phyloP scores from a whole-genome alignment of 2,113 vertebrate genomes.

The Anarhynchus alexandrinus region DNA sequence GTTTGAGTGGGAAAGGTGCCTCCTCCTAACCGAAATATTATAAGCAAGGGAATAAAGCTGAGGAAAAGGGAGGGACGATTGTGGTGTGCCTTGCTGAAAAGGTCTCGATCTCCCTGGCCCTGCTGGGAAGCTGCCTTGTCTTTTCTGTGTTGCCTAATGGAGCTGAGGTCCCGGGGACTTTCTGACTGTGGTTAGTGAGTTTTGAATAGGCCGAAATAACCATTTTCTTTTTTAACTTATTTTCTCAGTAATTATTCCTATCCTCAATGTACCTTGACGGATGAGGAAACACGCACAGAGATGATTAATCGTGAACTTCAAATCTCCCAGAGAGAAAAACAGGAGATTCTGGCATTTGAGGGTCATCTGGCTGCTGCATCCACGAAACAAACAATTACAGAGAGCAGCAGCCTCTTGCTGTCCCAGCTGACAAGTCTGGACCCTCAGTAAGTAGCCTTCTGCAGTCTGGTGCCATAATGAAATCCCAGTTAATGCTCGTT shows the following conservation, averaged over 20 bases:
- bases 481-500: background rate
- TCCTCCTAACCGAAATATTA: background rate
- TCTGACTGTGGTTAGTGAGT: background rate
- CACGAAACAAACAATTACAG: constrained; percentile 97
- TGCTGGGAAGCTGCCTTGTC: background rate
- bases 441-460: constrained; percentile 83
- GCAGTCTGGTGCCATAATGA: background rate
- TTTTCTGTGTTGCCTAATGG: accelerated
- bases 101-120: background rate
- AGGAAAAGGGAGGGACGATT: background rate
- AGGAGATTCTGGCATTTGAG: constrained; percentile 97
- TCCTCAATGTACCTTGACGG: constrained; percentile 92
- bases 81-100: background rate
- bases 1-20: background rate
- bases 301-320: constrained; percentile 95
- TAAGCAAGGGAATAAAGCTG: background rate
- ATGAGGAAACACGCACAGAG: constrained; percentile 93
- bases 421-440: constrained; percentile 96
- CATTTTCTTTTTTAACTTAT: background rate
- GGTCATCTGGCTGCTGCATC: constrained; percentile 96
- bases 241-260: constrained; percentile 89
- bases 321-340: constrained; percentile 92
- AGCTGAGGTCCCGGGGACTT: background rate
- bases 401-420: constrained; percentile 93
- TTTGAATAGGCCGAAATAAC: background rate